Percentiles rank a stretch among this genome's conserved stretches.
Conservation (phyloP, 2,797 vertebrate species). For the Chelidonichthys spinosus region DNA sequence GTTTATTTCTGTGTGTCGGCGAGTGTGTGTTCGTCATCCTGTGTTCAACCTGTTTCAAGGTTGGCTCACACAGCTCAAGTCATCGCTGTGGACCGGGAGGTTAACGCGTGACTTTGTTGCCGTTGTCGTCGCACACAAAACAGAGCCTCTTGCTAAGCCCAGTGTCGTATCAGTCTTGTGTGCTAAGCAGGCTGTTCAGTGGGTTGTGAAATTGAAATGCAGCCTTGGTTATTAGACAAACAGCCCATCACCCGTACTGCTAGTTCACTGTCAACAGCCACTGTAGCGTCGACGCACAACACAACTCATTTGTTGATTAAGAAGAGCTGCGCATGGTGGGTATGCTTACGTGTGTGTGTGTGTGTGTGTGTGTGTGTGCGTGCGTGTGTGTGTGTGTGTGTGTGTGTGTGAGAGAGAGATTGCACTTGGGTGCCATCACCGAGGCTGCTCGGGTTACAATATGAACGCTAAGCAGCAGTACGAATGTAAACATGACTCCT, state of each 20-base stretch:
- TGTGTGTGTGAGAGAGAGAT: not conserved
- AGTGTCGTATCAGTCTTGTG: constrained; percentile 79
- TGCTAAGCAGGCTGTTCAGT: constrained; percentile 81
- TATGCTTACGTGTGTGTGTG: constrained; percentile 20
- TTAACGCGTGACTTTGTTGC: constrained; percentile 51
- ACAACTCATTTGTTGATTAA: constrained; percentile 74
- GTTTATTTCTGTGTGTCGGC: constrained; percentile 25
- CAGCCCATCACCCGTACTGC: constrained; percentile 73
- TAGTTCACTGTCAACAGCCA: constrained; percentile 78
- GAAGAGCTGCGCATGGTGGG: constrained; percentile 31
- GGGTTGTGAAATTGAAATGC: constrained; percentile 87
- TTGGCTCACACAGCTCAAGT: constrained; percentile 51
- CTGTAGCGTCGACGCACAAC: constrained; percentile 73
- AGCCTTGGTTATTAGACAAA: constrained; percentile 86
- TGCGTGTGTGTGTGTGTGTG: not conserved
- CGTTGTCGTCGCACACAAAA: constrained; percentile 48
- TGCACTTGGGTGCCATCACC: constrained; percentile 2
- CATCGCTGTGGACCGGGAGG: constrained; percentile 28
- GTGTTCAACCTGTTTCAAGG: constrained; percentile 55
- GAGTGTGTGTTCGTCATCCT: constrained; percentile 28
- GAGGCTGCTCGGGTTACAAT: constrained; percentile 30
- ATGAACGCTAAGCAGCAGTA: constrained; percentile 43
- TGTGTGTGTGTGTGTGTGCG: constrained; percentile 6
- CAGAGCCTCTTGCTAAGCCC: constrained; percentile 59
- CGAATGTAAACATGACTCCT: constrained; percentile 63